Percentiles rank a stretch among this genome's conserved stretches.
These are phyloP conservation scores for Mellilla xanthometata DNA, from an alignment of 2,888 invertebrate species.

Conservation along the genomic window DNA sequence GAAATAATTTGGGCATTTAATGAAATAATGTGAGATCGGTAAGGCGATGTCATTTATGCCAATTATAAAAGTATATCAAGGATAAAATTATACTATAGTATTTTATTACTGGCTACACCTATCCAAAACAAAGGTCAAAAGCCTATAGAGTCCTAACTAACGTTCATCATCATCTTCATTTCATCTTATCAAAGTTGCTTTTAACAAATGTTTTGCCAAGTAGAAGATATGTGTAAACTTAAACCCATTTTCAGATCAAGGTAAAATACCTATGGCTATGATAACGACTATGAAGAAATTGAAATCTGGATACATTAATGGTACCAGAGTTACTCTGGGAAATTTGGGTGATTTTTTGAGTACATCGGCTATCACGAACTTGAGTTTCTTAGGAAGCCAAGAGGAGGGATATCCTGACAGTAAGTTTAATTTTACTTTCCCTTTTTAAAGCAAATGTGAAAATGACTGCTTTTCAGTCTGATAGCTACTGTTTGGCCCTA, in stretches of 20 bases:
- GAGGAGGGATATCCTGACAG: slow-evolving; percentile 96
- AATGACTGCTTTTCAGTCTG: too few relatives aligned
- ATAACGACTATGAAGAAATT: slow-evolving; percentile 99
- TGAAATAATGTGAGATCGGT: too few relatives aligned
- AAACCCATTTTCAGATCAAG: slow-evolving; percentile 87
- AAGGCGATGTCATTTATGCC: too few relatives aligned
- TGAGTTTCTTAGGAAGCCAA: slow-evolving; percentile 96
- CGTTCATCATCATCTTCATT: slow-evolving; percentile 10
- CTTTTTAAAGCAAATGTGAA: too few relatives aligned
- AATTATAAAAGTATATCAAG: too few relatives aligned
- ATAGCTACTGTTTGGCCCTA: too few relatives aligned
- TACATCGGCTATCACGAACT: slow-evolving; percentile 98
- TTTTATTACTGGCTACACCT: slow-evolving; percentile 1
- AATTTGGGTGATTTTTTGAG: slow-evolving; percentile 96
- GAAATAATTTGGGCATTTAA: too few relatives aligned
- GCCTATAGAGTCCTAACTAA: slow-evolving; percentile 11
- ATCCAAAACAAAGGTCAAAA: too few relatives aligned
- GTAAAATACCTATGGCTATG: slow-evolving; percentile 95
- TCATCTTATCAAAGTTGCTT: slow-evolving; percentile 19
- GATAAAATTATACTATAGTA: too few relatives aligned
- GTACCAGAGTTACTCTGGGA: slow-evolving; percentile 98
- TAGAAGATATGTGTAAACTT: not conserved
- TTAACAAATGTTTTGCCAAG: not conserved
- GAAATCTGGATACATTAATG: slow-evolving; percentile 99
- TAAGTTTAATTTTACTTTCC: slow-evolving; percentile 61